phyloP scores from a whole-genome alignment of 1,140 invertebrate species.

The Drosophila chauvacae region DNA sequence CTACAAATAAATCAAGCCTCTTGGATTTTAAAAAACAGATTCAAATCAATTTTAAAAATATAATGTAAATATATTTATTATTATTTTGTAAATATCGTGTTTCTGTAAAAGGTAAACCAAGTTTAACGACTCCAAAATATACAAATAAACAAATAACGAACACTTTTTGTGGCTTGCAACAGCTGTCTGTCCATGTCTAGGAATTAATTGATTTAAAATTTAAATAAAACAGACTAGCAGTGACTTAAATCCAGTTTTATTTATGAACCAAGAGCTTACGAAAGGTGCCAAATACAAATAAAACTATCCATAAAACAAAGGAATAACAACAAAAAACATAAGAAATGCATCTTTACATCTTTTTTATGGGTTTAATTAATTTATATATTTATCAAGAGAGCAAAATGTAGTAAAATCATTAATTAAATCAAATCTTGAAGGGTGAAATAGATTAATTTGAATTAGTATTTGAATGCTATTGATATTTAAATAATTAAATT shows the following conservation, averaged over 20 bases:
- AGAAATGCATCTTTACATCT: not conserved
- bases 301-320: not conserved
- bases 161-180: not conserved
- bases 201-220: conserved; percentile 1
- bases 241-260: not conserved
- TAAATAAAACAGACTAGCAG: not conserved
- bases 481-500: too few species aligned
- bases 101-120: not conserved
- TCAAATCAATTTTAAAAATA: too few species aligned
- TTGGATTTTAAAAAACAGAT: not conserved
- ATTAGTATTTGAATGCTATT: not conserved
- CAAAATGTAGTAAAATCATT: not conserved
- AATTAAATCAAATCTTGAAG: not conserved
- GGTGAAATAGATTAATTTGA: too few species aligned
- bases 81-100: not conserved
- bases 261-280: not conserved
- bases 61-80: too few species aligned
- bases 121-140: too few species aligned
- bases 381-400: not conserved
- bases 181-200: not conserved
- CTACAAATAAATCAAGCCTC: not conserved
- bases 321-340: not conserved
- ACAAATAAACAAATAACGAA: not conserved
- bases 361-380: not conserved
- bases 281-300: not conserved